These are phyloP conservation scores for Nemurella pictetii DNA, from an alignment of 2,888 invertebrate species.

Conservation along the genomic window DNA sequence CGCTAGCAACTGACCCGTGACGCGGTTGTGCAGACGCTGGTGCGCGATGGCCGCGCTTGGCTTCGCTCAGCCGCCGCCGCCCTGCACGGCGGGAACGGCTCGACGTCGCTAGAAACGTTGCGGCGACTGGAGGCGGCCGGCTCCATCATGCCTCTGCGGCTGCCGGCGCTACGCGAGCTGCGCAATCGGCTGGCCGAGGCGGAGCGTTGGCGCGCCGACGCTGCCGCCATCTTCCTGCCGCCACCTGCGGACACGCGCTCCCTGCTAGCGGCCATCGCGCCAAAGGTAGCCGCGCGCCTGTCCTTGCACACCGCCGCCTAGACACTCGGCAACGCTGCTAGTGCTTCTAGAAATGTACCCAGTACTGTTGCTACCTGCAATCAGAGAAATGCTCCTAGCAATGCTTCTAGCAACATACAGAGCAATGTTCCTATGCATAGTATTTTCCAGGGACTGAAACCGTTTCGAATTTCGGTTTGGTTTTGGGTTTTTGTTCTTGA, in stretches of 20 bases:
- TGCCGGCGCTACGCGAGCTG: constrained; percentile 77
- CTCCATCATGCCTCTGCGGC: constrained; percentile 72
- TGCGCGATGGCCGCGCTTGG: background rate
- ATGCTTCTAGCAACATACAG: too few relatives aligned
- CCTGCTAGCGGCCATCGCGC: constrained; percentile 70
- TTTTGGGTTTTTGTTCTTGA: too few relatives aligned
- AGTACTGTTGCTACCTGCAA: too few relatives aligned
- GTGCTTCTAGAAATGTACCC: too few relatives aligned
- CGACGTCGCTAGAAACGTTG: background rate
- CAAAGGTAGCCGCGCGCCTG: constrained; percentile 56
- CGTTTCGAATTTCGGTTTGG: too few relatives aligned
- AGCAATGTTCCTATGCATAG: too few relatives aligned
- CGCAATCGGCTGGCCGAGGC: constrained; percentile 77
- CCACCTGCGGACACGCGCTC: constrained; percentile 66
- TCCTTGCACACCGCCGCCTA: too few relatives aligned
- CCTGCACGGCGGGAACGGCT: background rate
- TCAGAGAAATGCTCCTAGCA: too few relatives aligned
- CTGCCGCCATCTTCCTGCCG: constrained; percentile 81
- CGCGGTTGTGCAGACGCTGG: background rate
- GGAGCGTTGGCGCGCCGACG: constrained; percentile 81
- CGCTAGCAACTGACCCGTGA: background rate
- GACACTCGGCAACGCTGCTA: too few relatives aligned
- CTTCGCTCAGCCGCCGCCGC: background rate
- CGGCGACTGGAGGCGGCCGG: constrained; percentile 72
- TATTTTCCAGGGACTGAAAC: too few relatives aligned